phyloP scores from a whole-genome alignment of 2,113 vertebrate genomes.

The Phaethornis superciliosus region DNA sequence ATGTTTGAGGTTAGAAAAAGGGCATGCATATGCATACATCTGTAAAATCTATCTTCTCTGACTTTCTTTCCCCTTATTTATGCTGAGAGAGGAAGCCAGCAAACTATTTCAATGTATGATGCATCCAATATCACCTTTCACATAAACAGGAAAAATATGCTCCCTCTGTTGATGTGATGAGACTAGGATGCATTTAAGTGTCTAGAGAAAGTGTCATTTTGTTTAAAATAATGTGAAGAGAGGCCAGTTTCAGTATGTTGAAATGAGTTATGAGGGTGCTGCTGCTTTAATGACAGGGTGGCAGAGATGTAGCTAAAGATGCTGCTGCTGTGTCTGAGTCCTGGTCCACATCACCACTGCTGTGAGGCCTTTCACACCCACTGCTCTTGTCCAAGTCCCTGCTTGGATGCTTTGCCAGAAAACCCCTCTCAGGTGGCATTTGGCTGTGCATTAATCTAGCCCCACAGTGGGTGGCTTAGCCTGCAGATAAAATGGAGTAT shows the following conservation, averaged over 20 bases:
- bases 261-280: neutral
- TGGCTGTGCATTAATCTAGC: neutral
- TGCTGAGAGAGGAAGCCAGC: constrained; percentile 11
- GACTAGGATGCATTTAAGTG: constrained; percentile 30
- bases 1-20: constrained; percentile 22
- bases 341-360: neutral
- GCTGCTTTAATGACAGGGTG: neutral
- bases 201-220: constrained; percentile 41
- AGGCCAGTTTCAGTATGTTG: neutral
- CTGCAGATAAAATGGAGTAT: neutral
- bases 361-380: neutral
- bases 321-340: neutral
- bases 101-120: neutral
- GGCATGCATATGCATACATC: constrained; percentile 13
- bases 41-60: constrained; percentile 35
- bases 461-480: neutral
- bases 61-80: constrained; percentile 41
- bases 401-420: neutral
- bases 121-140: constrained; percentile 59
- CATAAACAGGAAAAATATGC: constrained; percentile 52
- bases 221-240: constrained; percentile 46
- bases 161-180: constrained; percentile 41
- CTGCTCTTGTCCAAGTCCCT: neutral
- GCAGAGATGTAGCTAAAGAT: neutral
- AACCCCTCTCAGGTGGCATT: neutral